Conservation (phyloP, 2,113 vertebrate species). For the Oreochromis aureus region DNA sequence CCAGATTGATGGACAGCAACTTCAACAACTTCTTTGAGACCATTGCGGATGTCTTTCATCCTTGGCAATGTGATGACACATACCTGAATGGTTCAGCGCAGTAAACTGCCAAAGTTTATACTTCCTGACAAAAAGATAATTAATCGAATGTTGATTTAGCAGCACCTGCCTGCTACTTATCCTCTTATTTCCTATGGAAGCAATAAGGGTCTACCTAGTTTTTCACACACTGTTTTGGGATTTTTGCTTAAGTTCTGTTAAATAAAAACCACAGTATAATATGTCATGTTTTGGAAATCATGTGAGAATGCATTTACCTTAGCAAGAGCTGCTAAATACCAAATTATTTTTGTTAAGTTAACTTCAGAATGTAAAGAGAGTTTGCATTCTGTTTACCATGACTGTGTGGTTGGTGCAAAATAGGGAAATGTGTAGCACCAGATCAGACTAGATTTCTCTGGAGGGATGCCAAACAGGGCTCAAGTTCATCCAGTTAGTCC, state of each 20-base stretch:
- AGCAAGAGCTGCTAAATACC: background rate
- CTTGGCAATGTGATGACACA: background rate
- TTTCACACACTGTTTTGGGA: background rate
- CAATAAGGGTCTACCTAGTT: background rate
- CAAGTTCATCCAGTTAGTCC: conserved; percentile 4
- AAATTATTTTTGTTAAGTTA: background rate
- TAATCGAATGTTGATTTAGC: background rate
- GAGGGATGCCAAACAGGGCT: conserved; percentile 6
- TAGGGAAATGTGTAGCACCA: background rate
- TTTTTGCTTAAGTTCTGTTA: background rate
- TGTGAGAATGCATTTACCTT: background rate
- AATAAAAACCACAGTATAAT: background rate
- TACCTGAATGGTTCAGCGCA: background rate
- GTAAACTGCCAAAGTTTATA: background rate
- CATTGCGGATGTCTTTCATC: background rate
- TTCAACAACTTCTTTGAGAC: background rate
- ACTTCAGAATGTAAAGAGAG: background rate
- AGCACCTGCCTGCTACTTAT: background rate
- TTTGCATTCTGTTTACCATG: background rate
- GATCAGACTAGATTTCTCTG: background rate
- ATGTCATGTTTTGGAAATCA: background rate
- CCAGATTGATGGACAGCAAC: background rate
- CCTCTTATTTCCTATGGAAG: background rate
- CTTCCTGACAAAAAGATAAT: background rate
- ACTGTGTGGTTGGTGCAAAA: background rate